Evolutionary conservation across 2,797 vertebrate genomes (phyloP).

Genomic region (Spinus olivaceus): DNA sequence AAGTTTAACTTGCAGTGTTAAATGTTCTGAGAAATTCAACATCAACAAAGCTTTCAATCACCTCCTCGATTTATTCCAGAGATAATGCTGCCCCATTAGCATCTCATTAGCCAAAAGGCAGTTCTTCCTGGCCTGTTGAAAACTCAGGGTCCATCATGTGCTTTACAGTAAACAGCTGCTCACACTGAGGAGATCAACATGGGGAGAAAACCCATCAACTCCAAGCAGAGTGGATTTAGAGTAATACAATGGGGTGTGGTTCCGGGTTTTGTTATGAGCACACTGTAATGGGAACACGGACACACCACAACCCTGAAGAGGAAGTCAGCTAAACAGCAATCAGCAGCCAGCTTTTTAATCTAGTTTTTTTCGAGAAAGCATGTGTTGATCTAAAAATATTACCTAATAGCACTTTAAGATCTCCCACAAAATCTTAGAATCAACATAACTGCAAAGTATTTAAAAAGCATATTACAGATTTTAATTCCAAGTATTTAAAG

Average conservation of each 20-base stretch:
- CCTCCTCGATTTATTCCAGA: neutral
- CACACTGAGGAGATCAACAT: neutral
- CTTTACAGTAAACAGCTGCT: neutral
- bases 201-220: neutral
- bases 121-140: neutral
- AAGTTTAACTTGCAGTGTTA: neutral
- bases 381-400: neutral
- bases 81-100: neutral
- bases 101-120: neutral
- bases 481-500: neutral
- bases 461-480: fast-evolving
- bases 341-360: neutral
- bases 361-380: neutral
- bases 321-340: neutral
- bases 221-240: neutral
- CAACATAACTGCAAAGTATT: neutral
- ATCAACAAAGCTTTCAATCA: neutral
- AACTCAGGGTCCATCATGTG: fast-evolving
- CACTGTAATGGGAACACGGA: neutral
- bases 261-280: slow-evolving; percentile 9
- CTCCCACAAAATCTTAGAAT: neutral
- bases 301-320: neutral
- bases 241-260: neutral
- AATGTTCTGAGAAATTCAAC: neutral
- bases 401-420: neutral